Percentiles rank a stretch among this genome's conserved stretches.
These are phyloP conservation scores for Poecilia wingei DNA, from an alignment of 2,797 vertebrate genomes.

Conservation along the genomic window DNA sequence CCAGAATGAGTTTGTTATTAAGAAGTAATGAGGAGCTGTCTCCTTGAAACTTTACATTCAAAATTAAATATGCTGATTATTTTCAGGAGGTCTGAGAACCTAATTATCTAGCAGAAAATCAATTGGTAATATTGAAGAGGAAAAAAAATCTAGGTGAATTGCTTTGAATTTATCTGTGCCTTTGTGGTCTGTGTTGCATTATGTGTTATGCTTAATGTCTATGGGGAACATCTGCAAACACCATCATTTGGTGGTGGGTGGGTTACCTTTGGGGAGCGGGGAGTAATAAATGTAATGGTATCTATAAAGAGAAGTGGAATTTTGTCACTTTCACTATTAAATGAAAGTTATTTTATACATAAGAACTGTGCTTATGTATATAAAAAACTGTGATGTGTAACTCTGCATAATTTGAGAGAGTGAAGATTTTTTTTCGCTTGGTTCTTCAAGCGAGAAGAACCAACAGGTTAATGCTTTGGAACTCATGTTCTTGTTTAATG, in stretches of 20 bases:
- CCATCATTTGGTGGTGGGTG: no score
- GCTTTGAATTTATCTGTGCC: slow-evolving; percentile 8
- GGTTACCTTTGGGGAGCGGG: not conserved
- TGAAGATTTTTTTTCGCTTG: not conserved
- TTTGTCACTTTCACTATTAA: not conserved
- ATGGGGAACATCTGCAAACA: not conserved
- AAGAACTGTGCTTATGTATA: not conserved
- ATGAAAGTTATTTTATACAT: not conserved
- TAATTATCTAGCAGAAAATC: not conserved
- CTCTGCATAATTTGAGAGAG: not conserved
- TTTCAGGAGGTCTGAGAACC: not conserved
- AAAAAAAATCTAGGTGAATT: slow-evolving; percentile 4
- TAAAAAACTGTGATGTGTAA: not conserved
- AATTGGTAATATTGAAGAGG: slow-evolving; percentile 12
- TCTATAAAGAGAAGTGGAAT: not conserved
- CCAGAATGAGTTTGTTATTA: not conserved
- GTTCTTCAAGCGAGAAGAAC: not conserved
- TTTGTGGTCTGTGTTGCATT: slow-evolving; percentile 28
- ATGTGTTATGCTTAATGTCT: not conserved
- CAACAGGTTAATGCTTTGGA: slow-evolving; percentile 34
- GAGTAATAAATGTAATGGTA: not conserved
- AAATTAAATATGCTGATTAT: not conserved
- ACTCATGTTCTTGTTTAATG: slow-evolving; percentile 5
- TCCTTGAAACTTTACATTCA: not conserved
- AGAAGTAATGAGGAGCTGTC: not conserved